Evolutionary conservation across 1,140 invertebrate species (phyloP).

Genomic region (Antheraea pernyi): DNA sequence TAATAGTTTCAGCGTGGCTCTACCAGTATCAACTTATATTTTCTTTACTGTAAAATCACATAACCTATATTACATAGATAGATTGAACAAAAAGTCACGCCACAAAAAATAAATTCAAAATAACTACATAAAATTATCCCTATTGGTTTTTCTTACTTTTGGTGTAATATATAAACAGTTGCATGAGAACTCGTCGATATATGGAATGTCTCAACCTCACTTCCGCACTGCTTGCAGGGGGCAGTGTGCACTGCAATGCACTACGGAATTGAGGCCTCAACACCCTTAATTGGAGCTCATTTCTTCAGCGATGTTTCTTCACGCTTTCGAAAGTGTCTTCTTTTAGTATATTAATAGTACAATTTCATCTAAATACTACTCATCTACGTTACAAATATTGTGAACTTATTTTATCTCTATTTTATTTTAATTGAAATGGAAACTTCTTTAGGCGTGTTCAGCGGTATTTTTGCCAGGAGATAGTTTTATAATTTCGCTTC

Average conservation of each 20-base stretch:
- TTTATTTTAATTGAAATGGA: no score
- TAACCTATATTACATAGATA: no score
- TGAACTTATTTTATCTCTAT: no score
- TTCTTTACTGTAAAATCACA: no score
- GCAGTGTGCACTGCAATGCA: slow-evolving; percentile 92
- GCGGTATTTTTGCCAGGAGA: no score
- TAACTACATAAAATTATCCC: not conserved
- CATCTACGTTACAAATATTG: no score
- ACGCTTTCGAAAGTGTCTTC: not conserved
- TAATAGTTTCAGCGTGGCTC: no score
- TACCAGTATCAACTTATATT: no score
- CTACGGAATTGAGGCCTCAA: slow-evolving; percentile 92
- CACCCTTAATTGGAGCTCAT: slow-evolving; percentile 35
- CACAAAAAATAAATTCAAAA: not conserved
- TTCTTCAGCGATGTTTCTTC: not conserved
- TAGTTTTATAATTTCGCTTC: no score
- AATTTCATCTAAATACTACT: no score
- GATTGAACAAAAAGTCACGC: no score
- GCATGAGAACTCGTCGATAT: slow-evolving; percentile 12
- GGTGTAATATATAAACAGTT: not conserved
- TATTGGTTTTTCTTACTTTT: not conserved
- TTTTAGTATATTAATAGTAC: not conserved
- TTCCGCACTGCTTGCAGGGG: slow-evolving; percentile 94
- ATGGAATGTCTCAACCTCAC: slow-evolving; percentile 84
- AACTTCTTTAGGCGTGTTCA: no score